A percentile compares a stretch with the other conserved stretches of the same genome.
These are phyloP conservation scores for Mycalesis mineus DNA, from an alignment of 2,888 invertebrate species.

Conservation along the genomic window DNA sequence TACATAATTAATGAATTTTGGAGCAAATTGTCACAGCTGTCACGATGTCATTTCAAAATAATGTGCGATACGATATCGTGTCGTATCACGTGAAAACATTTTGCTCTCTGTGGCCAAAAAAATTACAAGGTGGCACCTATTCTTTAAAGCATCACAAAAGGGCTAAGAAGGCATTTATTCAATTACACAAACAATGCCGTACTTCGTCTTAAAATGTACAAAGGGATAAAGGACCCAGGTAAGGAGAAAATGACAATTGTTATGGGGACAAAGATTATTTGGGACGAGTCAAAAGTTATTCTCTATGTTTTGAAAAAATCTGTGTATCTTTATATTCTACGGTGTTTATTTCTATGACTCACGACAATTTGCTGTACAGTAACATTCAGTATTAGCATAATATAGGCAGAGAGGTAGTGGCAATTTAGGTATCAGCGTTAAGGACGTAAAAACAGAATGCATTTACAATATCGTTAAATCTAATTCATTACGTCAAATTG, in stretches of 20 bases:
- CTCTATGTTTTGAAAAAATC: background rate
- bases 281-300: slow-evolving; percentile 57
- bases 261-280: slow-evolving; percentile 51
- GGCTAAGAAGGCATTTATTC: slow-evolving; percentile 63
- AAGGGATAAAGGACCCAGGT: slow-evolving; percentile 62
- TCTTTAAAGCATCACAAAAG: slow-evolving; percentile 30
- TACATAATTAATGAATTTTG: too few species aligned
- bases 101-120: slow-evolving; percentile 1
- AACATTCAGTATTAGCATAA: background rate
- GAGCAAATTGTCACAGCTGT: too few species aligned
- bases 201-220: slow-evolving; percentile 69
- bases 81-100: background rate
- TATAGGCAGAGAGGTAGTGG: background rate
- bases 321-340: background rate
- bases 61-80: background rate
- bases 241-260: slow-evolving; percentile 69
- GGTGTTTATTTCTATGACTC: slow-evolving; percentile 4
- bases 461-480: too few species aligned
- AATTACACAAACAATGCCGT: slow-evolving; percentile 70
- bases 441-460: too few species aligned
- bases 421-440: background rate
- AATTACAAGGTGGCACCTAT: slow-evolving; percentile 24
- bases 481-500: too few species aligned
- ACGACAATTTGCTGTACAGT: background rate
- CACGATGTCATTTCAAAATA: too few species aligned